Evolutionary conservation across 2,888 invertebrate species (phyloP), one percentile per base, ranked within the genome.

Genomic region (Elmis aenea): DNA sequence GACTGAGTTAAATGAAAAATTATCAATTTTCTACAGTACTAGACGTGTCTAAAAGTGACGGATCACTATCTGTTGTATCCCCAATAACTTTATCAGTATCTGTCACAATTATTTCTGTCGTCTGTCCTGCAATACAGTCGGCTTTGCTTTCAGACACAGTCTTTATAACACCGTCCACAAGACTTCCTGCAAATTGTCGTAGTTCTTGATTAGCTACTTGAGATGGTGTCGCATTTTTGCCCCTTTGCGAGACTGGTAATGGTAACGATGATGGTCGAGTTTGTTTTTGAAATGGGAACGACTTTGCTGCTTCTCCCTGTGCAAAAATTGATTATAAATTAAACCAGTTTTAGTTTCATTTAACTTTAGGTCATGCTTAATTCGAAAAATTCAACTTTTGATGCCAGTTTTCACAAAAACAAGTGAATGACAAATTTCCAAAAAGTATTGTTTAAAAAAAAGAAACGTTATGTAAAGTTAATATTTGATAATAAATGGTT

Each of bases 101-200:
- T 3, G 59, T 58, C 5, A 57, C 51, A 6, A 56, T 58, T 26
- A 56, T 59, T 42, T 60, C 59, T 1, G 58, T 54, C 5, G 51
- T 49, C 26, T 48, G 26, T 24, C 11, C 13, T 48, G 44, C 45
- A 8, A 43, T 20, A 40, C 32, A 46, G 22, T 54, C 50, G 9
- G 42, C 33, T 13, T 45, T 46, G 5, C 43, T 50, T 39, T 67
- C 67, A 3, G 66, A 62, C 4, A 67, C 62, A 1, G 61, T 66
- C 48, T 59, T 62, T 13, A 70, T 66, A 5, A 66, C 68, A 4
- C 62, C 68, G 48, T 70, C 69, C 2, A 68, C 68, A 13, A 70
- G 49, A 37, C 55, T 61, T 16, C 64, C 67, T 2, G 68, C 70
- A 50, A 60, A 69, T 40, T 68, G 63, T 30, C 58, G 55, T 18